A percentile compares a stretch with the other conserved stretches of the same genome.
Conservation (phyloP, 2,888 invertebrate species). For the Strigamia transsilvanica region DNA sequence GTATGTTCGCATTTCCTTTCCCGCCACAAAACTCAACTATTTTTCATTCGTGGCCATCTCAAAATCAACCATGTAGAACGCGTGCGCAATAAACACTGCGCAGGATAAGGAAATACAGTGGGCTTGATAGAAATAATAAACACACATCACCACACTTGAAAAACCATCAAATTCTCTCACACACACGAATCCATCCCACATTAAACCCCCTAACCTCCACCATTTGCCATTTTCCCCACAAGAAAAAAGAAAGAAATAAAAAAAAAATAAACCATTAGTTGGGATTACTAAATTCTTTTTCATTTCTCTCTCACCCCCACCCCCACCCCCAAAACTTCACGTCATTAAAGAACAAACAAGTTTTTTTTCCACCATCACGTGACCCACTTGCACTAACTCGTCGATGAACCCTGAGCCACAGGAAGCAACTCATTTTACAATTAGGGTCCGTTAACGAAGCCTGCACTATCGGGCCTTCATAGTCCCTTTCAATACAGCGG, state of each 20-base stretch:
- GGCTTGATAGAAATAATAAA: slow-evolving; percentile 8
- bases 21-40: slow-evolving; percentile 8
- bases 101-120: slow-evolving; percentile 8
- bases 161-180: slow-evolving; percentile 7
- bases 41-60: background rate
- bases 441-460: slow-evolving; percentile 8
- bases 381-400: background rate
- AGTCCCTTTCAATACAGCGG: slow-evolving; percentile 2
- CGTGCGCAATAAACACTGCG: background rate
- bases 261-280: background rate
- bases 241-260: background rate
- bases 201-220: background rate
- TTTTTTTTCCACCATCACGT: background rate
- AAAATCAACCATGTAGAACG: background rate
- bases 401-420: slow-evolving; percentile 8
- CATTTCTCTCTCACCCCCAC: background rate
- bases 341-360: slow-evolving; percentile 6
- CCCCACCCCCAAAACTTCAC: background rate
- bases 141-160: background rate
- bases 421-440: slow-evolving; percentile 8
- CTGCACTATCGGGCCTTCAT: slow-evolving; percentile 8
- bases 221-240: background rate
- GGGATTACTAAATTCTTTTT: background rate
- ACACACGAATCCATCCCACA: background rate
- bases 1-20: slow-evolving; percentile 2